phyloP scores from a whole-genome alignment of 2,113 vertebrate genomes.

The Psophia crepitans region DNA sequence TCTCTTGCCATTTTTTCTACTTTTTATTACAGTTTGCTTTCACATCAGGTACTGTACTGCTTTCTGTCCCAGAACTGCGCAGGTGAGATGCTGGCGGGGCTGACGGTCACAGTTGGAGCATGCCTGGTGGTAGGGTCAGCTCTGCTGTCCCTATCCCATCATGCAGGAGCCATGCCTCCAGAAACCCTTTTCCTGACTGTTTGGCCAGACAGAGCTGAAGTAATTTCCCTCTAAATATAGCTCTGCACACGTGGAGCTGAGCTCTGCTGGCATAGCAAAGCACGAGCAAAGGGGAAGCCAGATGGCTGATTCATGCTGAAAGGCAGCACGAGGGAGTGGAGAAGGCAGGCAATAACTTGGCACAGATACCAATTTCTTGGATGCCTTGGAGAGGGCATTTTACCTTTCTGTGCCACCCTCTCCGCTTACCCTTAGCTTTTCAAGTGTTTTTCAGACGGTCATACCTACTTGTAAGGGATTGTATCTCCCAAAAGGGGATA shows the following conservation, averaged over 20 bases:
- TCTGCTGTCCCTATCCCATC: not conserved
- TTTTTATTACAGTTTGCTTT: not conserved
- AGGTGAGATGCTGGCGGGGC: not conserved
- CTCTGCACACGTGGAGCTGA: not conserved
- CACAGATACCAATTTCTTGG: not conserved
- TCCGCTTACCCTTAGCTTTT: not conserved
- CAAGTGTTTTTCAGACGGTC: not conserved
- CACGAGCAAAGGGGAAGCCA: constrained; percentile 11
- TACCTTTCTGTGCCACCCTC: not conserved
- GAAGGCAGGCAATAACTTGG: not conserved
- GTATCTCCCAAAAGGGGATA: not conserved
- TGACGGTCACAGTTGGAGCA: not conserved
- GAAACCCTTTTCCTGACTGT: not conserved
- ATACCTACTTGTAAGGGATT: not conserved
- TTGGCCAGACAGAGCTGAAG: not conserved
- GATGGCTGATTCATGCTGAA: constrained; percentile 35
- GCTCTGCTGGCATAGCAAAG: not conserved
- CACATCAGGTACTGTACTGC: not conserved
- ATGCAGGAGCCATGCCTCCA: not conserved
- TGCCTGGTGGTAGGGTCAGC: accelerated
- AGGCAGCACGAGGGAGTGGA: not conserved
- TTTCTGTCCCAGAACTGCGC: not conserved
- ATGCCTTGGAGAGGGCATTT: not conserved
- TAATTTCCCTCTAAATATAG: constrained; percentile 32
- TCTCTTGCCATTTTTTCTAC: not conserved